Conservation (phyloP, 1,140 invertebrate genomes). For the Archegozetes longisetosus region DNA sequence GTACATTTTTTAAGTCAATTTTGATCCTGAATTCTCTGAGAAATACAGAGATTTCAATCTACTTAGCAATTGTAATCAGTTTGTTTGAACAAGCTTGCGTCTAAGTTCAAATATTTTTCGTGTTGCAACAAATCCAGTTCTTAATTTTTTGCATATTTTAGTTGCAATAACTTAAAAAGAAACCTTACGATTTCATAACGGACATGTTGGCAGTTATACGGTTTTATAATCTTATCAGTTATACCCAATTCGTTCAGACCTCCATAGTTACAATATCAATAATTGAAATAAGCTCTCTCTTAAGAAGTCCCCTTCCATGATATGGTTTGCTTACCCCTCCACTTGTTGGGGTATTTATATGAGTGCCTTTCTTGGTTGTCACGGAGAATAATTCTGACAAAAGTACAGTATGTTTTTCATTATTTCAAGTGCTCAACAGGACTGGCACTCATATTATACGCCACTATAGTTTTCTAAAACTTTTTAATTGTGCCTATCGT, state of each 20-base stretch:
- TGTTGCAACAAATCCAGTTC: too few relatives aligned
- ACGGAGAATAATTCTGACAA: neutral
- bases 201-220: neutral
- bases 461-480: too few relatives aligned
- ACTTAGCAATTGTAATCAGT: too few relatives aligned
- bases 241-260: neutral
- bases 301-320: neutral
- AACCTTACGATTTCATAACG: neutral
- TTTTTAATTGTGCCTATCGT: too few relatives aligned
- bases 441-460: too few relatives aligned
- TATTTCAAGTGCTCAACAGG: constrained; percentile 1
- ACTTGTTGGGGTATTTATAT: neutral
- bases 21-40: too few relatives aligned
- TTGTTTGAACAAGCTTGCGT: too few relatives aligned
- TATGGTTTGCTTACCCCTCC: neutral
- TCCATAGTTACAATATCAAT: neutral
- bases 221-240: neutral
- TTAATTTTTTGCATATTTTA: too few relatives aligned
- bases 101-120: too few relatives aligned
- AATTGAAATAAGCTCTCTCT: neutral
- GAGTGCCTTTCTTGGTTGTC: neutral
- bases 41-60: too few relatives aligned
- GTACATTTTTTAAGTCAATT: too few relatives aligned
- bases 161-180: too few relatives aligned
- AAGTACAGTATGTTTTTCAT: neutral